Conservation (phyloP, 2,113 vertebrate species). For the Dendropsophus ebraccatus region DNA sequence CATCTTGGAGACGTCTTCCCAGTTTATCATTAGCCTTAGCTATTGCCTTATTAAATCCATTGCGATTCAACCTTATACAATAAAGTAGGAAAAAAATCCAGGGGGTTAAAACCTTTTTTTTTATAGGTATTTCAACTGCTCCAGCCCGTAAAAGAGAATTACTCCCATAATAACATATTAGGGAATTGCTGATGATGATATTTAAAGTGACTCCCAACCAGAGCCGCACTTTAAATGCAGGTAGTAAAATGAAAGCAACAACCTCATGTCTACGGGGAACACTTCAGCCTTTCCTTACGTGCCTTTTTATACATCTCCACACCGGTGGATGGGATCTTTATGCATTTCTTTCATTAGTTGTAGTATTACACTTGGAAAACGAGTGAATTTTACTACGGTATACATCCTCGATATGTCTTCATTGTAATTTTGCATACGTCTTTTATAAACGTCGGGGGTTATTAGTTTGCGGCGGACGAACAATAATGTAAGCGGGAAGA, state of each 20-base stretch:
- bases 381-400: neutral
- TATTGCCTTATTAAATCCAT: neutral
- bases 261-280: neutral
- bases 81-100: neutral
- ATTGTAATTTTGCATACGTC: neutral
- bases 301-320: neutral
- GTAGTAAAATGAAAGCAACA: neutral
- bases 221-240: neutral
- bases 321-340: neutral
- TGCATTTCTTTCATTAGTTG: neutral
- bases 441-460: neutral
- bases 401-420: neutral
- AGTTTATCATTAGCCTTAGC: neutral
- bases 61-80: neutral
- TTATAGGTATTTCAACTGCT: neutral
- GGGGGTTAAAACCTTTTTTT: neutral
- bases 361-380: neutral
- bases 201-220: constrained; percentile 6
- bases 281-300: neutral
- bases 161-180: constrained; percentile 10
- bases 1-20: neutral
- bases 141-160: neutral
- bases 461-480: neutral
- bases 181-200: constrained; percentile 5
- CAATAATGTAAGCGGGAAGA: too few species aligned